phyloP scores from a whole-genome alignment of 2,797 vertebrate species.

The Aeoliscus strigatus region DNA sequence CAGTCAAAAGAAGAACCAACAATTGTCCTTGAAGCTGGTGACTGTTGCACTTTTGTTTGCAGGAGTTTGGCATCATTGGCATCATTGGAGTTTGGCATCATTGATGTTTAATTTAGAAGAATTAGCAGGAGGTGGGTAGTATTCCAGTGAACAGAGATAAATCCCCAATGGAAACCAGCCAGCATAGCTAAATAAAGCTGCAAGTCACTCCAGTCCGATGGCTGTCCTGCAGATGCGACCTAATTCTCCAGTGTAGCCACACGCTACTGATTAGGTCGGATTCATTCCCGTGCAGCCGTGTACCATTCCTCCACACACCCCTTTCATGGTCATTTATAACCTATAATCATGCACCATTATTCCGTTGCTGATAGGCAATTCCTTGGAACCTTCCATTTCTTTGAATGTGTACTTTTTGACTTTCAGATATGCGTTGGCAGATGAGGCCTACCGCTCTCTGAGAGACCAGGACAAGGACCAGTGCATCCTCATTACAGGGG shows the following conservation, averaged over 20 bases:
- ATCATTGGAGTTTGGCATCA: not conserved
- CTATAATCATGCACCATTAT: not conserved
- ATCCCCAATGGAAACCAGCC: constrained; percentile 20
- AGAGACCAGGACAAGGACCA: constrained; percentile 99
- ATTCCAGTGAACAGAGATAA: constrained; percentile 20
- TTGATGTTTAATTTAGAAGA: constrained; percentile 8
- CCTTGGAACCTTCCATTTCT: too few species aligned
- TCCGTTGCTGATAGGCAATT: too few species aligned
- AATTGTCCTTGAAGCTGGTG: too few species aligned
- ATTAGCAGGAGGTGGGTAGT: constrained; percentile 20
- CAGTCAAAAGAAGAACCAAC: too few species aligned
- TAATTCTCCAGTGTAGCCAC: constrained; percentile 40
- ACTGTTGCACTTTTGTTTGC: constrained; percentile 4
- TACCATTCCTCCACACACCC: constrained; percentile 12
- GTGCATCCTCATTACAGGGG: constrained; percentile 97
- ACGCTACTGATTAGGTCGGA: constrained; percentile 50
- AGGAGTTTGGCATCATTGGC: constrained; percentile 2
- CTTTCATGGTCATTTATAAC: constrained; percentile 1
- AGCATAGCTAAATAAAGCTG: constrained; percentile 44
- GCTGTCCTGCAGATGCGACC: constrained; percentile 41
- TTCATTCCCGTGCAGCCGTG: constrained; percentile 15
- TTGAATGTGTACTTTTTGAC: constrained; percentile 24
- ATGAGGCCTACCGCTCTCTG: constrained; percentile 95
- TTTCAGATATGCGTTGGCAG: constrained; percentile 91
- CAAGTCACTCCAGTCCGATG: constrained; percentile 15